Percentiles rank a stretch among this genome's conserved stretches.
phyloP scores from a whole-genome alignment of 2,113 vertebrate genomes.

The Pangasianodon gigas region DNA sequence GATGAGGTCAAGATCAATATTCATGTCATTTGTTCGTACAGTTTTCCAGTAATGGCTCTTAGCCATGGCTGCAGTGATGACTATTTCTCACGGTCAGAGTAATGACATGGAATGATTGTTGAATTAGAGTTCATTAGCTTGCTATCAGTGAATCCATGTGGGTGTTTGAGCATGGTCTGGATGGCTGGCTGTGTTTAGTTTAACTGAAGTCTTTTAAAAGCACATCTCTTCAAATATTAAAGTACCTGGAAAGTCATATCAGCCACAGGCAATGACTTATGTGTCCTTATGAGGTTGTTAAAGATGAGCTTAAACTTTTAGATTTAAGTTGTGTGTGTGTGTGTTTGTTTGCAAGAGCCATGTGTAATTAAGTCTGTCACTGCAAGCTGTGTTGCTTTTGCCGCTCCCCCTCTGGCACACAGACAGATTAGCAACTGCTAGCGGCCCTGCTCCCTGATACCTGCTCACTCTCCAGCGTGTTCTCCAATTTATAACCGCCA shows the following conservation, averaged over 20 bases:
- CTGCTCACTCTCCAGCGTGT: constrained; percentile 46
- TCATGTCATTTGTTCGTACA: constrained; percentile 15
- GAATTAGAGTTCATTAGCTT: constrained; percentile 44
- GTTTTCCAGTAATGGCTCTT: neutral
- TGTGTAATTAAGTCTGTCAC: constrained; percentile 52
- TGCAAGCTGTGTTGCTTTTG: constrained; percentile 39
- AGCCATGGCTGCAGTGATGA: constrained; percentile 15
- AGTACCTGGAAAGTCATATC: neutral
- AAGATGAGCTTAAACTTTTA: constrained; percentile 14
- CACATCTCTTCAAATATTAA: constrained; percentile 25
- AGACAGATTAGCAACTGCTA: constrained; percentile 51
- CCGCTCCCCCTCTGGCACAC: constrained; percentile 38
- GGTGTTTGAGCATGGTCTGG: constrained; percentile 21
- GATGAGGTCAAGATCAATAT: constrained; percentile 25
- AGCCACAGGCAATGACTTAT: neutral
- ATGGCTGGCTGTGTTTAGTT: neutral
- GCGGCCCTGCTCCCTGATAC: constrained; percentile 52
- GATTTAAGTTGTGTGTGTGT: constrained; percentile 12
- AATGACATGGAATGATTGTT: constrained; percentile 49
- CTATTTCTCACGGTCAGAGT: constrained; percentile 39
- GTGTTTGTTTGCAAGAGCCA: constrained; percentile 5
- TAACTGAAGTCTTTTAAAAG: constrained; percentile 13
- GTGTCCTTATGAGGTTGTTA: neutral
- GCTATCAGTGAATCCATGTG: constrained; percentile 33
- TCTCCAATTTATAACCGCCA: constrained; percentile 48